Evolutionary conservation across 1,140 invertebrate genomes (phyloP), one percentile per base, ranked within the genome.

Genomic region (Pogonomyrmex californicus): DNA sequence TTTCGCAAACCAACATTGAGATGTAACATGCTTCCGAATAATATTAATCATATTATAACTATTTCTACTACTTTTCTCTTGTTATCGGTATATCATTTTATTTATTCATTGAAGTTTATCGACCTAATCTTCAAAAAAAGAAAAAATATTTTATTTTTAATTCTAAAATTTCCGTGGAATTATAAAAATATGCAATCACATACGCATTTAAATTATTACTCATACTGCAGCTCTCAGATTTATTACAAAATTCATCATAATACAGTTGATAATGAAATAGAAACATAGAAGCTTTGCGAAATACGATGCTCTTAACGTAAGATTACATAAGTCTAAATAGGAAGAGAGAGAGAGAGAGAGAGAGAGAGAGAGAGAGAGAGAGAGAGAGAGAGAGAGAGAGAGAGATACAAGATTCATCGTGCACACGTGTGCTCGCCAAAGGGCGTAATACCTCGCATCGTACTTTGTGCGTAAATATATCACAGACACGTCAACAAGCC

Each of bases 391-490:
- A 44, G 41, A 7, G 7, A 7, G 41, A 6, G 41, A 44, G 41
- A 75, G 36, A 75, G 54, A 33, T 47, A 33, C 54, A 23, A 71
- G 51, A 82, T 60, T 73, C n/a, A 60, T 60, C 66, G 38, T n/a
- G 23, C 38, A 44, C 66, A 47, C 38, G 68, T 30, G 38, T 5
- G 54, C 38, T 36, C 71, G 54, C 68, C 30, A 73, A 60, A 82
- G 38, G 41, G 10, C 51, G n/a, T 82, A 71, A 56, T 68, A 58
- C 83, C 66, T 66, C 6, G 36, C 71, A 38, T 66, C 33, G 30
- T 82, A 66, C 47, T 86, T 62, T 70, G 85, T 49, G 47, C 36
- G 85, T 63, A 86, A 86, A 86, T 62, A 82, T 86, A 86, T 86
- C 65, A 62, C 47, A 41, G 33, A 30, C 41, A 62, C 12, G 66